Percentiles rank a stretch among this genome's conserved stretches.
phyloP scores from a whole-genome alignment of 2,113 vertebrate species.

The Axis porcinus region DNA sequence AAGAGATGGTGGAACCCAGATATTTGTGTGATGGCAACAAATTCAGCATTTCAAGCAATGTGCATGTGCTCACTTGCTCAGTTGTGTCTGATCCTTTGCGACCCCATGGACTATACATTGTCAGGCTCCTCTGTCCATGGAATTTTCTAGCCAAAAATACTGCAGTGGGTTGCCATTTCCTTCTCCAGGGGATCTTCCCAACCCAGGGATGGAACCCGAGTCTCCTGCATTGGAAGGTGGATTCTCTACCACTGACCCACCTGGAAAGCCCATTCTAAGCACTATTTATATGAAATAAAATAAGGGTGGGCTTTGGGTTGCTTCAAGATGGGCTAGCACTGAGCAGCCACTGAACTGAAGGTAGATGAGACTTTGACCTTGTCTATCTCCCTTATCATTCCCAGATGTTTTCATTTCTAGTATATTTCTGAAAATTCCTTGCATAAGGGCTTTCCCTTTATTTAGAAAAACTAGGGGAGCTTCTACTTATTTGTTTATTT shows the following conservation, averaged over 20 bases:
- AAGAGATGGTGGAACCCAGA: background rate
- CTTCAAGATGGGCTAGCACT: background rate
- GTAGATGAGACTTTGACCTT: background rate
- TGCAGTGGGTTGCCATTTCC: background rate
- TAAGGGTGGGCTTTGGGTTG: background rate
- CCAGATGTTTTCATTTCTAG: background rate
- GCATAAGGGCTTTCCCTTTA: background rate
- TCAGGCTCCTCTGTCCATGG: background rate
- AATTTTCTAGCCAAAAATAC: background rate
- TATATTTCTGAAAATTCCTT: background rate
- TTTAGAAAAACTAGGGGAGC: background rate
- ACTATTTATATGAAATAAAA: background rate
- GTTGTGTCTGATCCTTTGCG: accelerated
- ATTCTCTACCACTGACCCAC: background rate
- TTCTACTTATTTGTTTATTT: background rate
- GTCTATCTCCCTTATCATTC: background rate
- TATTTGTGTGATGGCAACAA: background rate
- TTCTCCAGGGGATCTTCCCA: background rate
- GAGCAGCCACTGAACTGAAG: background rate
- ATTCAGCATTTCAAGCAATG: background rate
- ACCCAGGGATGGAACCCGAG: background rate
- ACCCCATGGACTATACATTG: background rate
- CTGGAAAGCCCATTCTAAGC: background rate
- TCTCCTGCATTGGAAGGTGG: background rate
- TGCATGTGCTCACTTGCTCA: background rate